A percentile compares a stretch with the other conserved stretches of the same genome.
These are phyloP conservation scores for Oedothorax gibbosus DNA, from an alignment of 1,140 invertebrate species.

Conservation along the genomic window DNA sequence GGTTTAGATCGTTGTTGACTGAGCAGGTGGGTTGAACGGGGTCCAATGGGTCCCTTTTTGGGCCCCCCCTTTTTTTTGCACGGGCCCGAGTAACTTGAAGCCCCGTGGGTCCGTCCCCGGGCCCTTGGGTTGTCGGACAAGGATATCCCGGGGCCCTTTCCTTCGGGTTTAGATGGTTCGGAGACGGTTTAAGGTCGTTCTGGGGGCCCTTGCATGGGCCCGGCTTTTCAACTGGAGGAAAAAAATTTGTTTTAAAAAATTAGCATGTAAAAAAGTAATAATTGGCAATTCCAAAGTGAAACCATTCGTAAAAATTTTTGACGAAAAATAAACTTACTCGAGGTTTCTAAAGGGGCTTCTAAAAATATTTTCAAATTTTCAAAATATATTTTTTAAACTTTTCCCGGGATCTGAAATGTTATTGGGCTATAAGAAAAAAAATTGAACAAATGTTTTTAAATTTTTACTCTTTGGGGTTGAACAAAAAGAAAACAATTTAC, in stretches of 20 bases:
- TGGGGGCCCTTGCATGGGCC: conserved; percentile 81
- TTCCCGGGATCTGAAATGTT: too few relatives aligned
- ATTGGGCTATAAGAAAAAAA: too few relatives aligned
- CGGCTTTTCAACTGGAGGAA: conserved; percentile 69
- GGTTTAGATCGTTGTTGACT: conserved; percentile 28
- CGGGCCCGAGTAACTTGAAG: conserved; percentile 72
- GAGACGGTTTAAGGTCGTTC: conserved; percentile 88
- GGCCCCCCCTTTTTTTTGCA: not conserved
- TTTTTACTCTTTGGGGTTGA: too few relatives aligned
- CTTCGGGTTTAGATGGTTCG: conserved; percentile 84
- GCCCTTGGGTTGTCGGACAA: conserved; percentile 87
- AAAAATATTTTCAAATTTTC: too few relatives aligned
- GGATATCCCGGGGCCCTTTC: conserved; percentile 81
- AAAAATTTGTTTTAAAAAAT: not conserved
- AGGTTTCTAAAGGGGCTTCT: too few relatives aligned
- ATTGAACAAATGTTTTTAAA: too few relatives aligned
- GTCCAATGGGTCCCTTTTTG: not conserved
- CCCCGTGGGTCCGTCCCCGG: conserved; percentile 86
- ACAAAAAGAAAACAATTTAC: too few relatives aligned
- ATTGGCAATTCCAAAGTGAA: too few relatives aligned
- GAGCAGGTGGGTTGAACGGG: conserved; percentile 1
- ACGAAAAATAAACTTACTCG: too few relatives aligned
- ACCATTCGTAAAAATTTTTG: too few relatives aligned
- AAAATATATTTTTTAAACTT: too few relatives aligned
- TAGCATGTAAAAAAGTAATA: too few relatives aligned